Conservation (phyloP, 2,797 vertebrate genomes). For the Sciurus carolinensis region DNA sequence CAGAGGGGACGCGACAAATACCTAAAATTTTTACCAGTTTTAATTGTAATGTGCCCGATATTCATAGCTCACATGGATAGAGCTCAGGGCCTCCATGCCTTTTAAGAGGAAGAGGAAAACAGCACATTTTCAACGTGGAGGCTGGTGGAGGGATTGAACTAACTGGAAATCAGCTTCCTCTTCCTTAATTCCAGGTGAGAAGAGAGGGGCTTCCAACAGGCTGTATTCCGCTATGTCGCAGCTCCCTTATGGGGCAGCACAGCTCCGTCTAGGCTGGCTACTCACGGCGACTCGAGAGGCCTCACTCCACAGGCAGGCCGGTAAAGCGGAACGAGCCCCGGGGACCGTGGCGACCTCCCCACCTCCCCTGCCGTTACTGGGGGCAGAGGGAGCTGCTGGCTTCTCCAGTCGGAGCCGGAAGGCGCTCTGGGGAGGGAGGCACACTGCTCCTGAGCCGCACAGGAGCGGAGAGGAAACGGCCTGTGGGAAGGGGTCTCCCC, state of each 20-base stretch:
- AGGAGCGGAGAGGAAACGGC: background rate
- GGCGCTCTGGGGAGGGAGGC: background rate
- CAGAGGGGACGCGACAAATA: too few relatives aligned
- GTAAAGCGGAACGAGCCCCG: too few relatives aligned
- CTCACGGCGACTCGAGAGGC: too few relatives aligned
- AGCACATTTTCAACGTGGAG: background rate
- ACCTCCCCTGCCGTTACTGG: rapidly evolving
- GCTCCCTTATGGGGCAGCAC: background rate
- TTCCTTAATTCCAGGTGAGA: background rate
- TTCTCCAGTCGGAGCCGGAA: too few relatives aligned
- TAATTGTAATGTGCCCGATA: background rate
- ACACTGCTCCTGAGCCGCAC: too few relatives aligned
- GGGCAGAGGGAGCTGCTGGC: background rate
- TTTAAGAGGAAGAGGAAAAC: too few relatives aligned
- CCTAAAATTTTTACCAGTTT: background rate
- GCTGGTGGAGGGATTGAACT: background rate
- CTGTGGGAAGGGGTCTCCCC: rapidly evolving
- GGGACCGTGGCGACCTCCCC: too few relatives aligned
- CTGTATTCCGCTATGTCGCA: rapidly evolving
- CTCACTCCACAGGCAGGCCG: too few relatives aligned
- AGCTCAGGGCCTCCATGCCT: too few relatives aligned
- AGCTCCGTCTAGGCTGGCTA: too few relatives aligned
- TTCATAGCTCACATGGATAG: background rate
- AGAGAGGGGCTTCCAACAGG: background rate
- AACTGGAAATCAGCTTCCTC: background rate